A percentile compares a stretch with the other conserved stretches of the same genome.
Evolutionary conservation across 2,797 vertebrate species (phyloP).

Genomic region (Channallabes apus): DNA sequence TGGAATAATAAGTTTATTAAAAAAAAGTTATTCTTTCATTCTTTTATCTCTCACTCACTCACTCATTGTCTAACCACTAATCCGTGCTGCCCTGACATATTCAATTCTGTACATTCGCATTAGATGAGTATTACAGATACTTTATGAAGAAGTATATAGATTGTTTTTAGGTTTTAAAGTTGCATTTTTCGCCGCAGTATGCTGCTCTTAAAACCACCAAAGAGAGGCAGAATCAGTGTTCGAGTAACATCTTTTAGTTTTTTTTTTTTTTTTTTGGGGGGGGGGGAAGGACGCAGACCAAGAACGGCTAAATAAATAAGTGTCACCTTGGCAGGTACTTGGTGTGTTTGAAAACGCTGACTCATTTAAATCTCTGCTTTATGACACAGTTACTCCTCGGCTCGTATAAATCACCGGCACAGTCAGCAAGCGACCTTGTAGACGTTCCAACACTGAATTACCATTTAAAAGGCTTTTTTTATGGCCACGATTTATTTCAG

Average conservation of each 20-base stretch:
- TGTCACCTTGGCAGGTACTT: conserved; percentile 18
- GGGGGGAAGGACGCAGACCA: background rate
- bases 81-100: too few relatives aligned
- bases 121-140: background rate
- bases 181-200: background rate
- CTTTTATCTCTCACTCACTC: too few relatives aligned
- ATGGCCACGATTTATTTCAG: conserved; percentile 36
- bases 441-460: conserved; percentile 41
- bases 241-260: background rate
- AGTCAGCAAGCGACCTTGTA: conserved; percentile 24
- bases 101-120: background rate
- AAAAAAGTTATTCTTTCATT: background rate
- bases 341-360: conserved; percentile 41
- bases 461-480: conserved; percentile 36
- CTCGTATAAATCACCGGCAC: conserved; percentile 32
- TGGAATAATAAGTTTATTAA: background rate
- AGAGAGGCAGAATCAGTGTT: background rate
- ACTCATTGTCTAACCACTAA: too few relatives aligned
- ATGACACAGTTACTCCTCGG: conserved; percentile 27
- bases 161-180: background rate
- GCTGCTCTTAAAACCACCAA: background rate
- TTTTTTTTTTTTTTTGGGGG: too few relatives aligned
- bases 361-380: conserved; percentile 34
- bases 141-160: background rate
- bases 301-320: conserved; percentile 30